phyloP scores from a whole-genome alignment of 2,797 vertebrate species.

The Myripristis murdjan region DNA sequence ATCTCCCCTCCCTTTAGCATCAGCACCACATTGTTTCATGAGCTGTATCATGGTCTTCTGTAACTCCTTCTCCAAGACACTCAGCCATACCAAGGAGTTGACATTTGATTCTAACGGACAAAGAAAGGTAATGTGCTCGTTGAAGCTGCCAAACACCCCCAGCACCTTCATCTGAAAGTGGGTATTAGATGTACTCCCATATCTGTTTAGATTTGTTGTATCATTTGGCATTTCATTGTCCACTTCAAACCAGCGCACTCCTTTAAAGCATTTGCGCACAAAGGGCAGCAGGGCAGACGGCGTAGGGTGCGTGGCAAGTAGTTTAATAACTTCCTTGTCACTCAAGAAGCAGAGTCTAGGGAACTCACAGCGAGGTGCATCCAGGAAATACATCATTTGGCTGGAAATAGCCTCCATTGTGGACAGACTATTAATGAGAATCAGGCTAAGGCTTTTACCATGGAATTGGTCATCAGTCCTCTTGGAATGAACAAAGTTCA shows the following conservation, averaged over 20 bases:
- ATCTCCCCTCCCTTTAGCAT: conserved; percentile 4
- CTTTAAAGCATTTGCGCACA: conserved; percentile 86
- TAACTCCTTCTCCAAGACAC: conserved; percentile 83
- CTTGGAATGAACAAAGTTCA: conserved; percentile 77
- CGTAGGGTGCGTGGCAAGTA: conserved; percentile 78
- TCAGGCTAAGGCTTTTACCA: conserved; percentile 70
- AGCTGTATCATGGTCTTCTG: conserved; percentile 72
- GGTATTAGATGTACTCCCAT: conserved; percentile 19
- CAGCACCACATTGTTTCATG: conserved; percentile 76
- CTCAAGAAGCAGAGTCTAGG: conserved; percentile 91
- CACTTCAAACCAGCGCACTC: conserved; percentile 80
- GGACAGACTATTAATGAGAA: conserved; percentile 78
- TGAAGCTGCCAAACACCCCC: conserved; percentile 78
- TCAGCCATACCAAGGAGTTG: conserved; percentile 84
- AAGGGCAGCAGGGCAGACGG: conserved; percentile 75
- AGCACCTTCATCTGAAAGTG: conserved; percentile 58
- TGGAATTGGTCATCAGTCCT: conserved; percentile 59
- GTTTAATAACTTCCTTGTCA: conserved; percentile 83
- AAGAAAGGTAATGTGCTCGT: conserved; percentile 83
- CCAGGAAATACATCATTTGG: conserved; percentile 77
- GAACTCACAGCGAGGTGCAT: conserved; percentile 77
- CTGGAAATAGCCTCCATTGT: conserved; percentile 85
- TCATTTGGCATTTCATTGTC: conserved; percentile 20
- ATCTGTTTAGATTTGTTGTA: conserved; percentile 13
- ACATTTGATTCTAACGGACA: conserved; percentile 71